phyloP scores from a whole-genome alignment of 2,113 vertebrate species.

The Chaetorhynchus papuensis region DNA sequence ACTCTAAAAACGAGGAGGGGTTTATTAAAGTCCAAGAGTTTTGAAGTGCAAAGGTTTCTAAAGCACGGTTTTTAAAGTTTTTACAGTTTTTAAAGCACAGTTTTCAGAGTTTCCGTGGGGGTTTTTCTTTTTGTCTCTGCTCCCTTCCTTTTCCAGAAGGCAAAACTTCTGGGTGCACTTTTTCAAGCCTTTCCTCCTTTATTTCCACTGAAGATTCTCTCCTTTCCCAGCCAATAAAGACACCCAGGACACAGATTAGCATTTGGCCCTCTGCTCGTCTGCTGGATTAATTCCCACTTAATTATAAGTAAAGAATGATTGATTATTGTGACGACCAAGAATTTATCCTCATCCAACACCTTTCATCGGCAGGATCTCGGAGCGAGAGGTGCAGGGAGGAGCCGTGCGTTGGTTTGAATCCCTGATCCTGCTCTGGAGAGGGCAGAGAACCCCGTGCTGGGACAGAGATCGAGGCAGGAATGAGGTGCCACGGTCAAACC shows the following conservation, averaged over 20 bases:
- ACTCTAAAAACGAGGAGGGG: not conserved
- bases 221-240: constrained; percentile 41
- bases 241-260: constrained; percentile 44
- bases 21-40: not conserved
- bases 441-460: not conserved
- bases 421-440: not conserved
- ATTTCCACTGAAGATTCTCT: not conserved
- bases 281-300: constrained; percentile 55
- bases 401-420: not conserved
- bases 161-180: not conserved
- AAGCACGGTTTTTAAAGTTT: not conserved
- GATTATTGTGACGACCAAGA: constrained; percentile 60
- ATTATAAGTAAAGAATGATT: constrained; percentile 57
- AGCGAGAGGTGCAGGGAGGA: not conserved
- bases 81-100: not conserved
- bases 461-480: not conserved
- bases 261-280: constrained; percentile 36
- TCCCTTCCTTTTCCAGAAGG: not conserved
- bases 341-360: constrained; percentile 63
- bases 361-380: not conserved
- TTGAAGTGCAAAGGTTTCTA: not conserved
- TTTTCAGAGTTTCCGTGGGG: not conserved
- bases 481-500: not conserved
- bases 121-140: not conserved
- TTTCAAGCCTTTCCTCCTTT: not conserved